A percentile compares a stretch with the other conserved stretches of the same genome.
Conservation (phyloP, 92 coral and sea anemone species). For the Porites cylindrica region DNA sequence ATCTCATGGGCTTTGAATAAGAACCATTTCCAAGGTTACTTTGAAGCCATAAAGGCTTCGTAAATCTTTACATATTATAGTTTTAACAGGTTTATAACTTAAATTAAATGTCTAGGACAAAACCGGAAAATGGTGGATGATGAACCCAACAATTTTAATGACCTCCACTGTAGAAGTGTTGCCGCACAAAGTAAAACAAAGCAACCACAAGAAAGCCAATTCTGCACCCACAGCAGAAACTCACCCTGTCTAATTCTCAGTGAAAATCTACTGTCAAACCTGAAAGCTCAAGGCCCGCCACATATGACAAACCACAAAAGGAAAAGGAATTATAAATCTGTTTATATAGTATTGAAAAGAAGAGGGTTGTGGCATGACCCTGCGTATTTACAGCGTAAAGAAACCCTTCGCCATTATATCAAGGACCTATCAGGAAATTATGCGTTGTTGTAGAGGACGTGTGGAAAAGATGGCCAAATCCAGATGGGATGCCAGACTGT, state of each 20-base stretch:
- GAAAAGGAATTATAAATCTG: slow-evolving; percentile 4
- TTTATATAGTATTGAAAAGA: background rate
- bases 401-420: slow-evolving; percentile 43
- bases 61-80: too few relatives aligned
- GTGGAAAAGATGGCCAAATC: background rate
- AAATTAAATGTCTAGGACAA: too few relatives aligned
- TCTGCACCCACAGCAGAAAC: background rate
- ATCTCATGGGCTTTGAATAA: too few relatives aligned
- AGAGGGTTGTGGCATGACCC: slow-evolving; percentile 42
- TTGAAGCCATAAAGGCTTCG: too few relatives aligned
- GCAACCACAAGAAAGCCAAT: background rate
- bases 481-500: slow-evolving; percentile 38
- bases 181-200: too few relatives aligned
- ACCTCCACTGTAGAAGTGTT: too few relatives aligned
- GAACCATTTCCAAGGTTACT: too few relatives aligned
- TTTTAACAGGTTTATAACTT: too few relatives aligned
- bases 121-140: too few relatives aligned
- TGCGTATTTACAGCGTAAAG: slow-evolving; percentile 25
- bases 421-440: slow-evolving; percentile 35
- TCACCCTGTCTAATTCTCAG: background rate
- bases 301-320: slow-evolving; percentile 7
- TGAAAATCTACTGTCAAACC: background rate
- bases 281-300: background rate
- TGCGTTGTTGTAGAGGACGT: slow-evolving; percentile 29
- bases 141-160: too few relatives aligned